These are phyloP conservation scores for Eubasilissa regina DNA, from an alignment of 1,140 invertebrate genomes.

Conservation along the genomic window DNA sequence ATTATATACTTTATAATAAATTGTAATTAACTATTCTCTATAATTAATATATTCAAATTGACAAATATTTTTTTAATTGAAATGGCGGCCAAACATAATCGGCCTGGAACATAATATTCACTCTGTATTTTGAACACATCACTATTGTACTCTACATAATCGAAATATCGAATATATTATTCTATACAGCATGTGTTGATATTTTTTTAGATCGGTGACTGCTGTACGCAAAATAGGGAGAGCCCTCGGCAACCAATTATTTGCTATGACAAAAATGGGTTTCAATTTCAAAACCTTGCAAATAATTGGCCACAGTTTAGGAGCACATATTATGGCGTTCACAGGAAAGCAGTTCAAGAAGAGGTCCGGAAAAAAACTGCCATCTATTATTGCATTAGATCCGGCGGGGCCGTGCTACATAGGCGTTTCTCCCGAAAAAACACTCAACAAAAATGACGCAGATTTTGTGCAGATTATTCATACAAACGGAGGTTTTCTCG, in stretches of 20 bases:
- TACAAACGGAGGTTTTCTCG: slow-evolving; percentile 22
- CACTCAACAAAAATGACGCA: slow-evolving; percentile 64
- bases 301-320: slow-evolving; percentile 50
- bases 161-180: too few species aligned
- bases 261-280: background rate
- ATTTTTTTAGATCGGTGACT: slow-evolving; percentile 34
- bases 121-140: too few species aligned
- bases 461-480: slow-evolving; percentile 59
- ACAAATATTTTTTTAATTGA: too few species aligned
- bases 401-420: slow-evolving; percentile 52
- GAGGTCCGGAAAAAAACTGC: slow-evolving; percentile 37
- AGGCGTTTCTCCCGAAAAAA: slow-evolving; percentile 4
- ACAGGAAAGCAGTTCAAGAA: slow-evolving; percentile 46
- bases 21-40: too few species aligned
- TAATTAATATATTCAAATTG: too few species aligned
- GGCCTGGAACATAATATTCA: too few species aligned
- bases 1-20: too few species aligned
- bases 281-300: slow-evolving; percentile 36
- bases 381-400: slow-evolving; percentile 40
- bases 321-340: slow-evolving; percentile 41
- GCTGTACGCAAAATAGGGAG: slow-evolving; percentile 29
- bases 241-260: slow-evolving; percentile 14
- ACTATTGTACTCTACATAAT: too few species aligned
- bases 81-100: too few species aligned
- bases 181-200: too few species aligned